These are phyloP conservation scores for Dynastes hyllus DNA, from an alignment of 2,888 invertebrate species.

Conservation along the genomic window DNA sequence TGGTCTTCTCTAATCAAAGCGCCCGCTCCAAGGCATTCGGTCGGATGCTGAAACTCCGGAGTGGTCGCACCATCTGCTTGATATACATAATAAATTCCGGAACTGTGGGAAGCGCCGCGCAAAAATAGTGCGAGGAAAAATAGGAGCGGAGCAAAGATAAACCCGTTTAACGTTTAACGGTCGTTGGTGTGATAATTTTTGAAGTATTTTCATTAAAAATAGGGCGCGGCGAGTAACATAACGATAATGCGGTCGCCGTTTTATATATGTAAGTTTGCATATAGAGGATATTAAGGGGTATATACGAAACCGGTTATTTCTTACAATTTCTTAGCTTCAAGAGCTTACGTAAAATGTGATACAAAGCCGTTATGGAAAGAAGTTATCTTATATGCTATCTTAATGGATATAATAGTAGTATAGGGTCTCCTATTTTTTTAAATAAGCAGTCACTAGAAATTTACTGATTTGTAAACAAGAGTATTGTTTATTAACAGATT, in stretches of 20 bases:
- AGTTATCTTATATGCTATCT: too few relatives aligned
- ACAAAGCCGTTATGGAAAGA: too few relatives aligned
- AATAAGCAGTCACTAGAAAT: too few relatives aligned
- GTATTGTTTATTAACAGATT: too few relatives aligned
- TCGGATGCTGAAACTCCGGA: neutral
- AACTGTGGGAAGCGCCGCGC: neutral
- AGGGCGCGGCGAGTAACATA: neutral
- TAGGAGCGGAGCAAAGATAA: conserved; percentile 24
- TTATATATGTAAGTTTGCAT: neutral
- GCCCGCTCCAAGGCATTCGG: conserved; percentile 8
- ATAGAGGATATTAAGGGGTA: neutral
- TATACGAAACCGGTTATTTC: too few relatives aligned
- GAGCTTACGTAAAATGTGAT: too few relatives aligned
- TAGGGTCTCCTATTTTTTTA: neutral
- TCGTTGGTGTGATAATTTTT: conserved; percentile 13
- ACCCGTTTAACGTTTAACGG: conserved; percentile 25
- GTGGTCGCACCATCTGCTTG: conserved; percentile 31
- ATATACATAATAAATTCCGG: conserved; percentile 37
- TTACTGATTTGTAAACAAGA: too few relatives aligned
- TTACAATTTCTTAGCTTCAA: too few relatives aligned
- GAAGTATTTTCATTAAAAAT: conserved; percentile 32
- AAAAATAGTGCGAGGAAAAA: conserved; percentile 30
- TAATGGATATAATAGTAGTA: neutral
- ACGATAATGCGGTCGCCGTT: neutral
- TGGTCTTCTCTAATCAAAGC: neutral